Evolutionary conservation across 2,888 invertebrate species (phyloP).

Genomic region (Tiliacea citrago): DNA sequence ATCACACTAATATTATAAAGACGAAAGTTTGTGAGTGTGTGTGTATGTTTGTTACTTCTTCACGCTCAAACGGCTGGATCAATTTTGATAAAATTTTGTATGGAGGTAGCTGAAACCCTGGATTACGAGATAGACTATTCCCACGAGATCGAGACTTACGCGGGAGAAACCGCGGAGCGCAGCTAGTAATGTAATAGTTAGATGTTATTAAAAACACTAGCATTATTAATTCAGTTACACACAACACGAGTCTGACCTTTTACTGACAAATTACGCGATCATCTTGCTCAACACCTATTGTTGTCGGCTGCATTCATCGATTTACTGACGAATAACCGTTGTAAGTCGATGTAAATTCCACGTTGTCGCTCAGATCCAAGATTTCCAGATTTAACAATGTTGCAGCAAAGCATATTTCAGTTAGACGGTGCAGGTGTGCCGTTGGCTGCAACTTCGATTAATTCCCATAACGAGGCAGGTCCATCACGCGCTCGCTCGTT

Average conservation of each 20-base stretch:
- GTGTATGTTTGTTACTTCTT: no score
- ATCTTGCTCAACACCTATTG: conserved; percentile 55
- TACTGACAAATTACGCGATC: conserved; percentile 36
- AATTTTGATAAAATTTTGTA: no score
- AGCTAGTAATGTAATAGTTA: neutral
- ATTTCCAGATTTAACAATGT: conserved; percentile 68
- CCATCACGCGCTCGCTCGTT: conserved; percentile 89
- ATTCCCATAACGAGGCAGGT: conserved; percentile 90
- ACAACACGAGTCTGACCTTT: conserved; percentile 58
- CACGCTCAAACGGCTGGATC: no score
- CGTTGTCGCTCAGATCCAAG: conserved; percentile 52
- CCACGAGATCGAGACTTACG: no score
- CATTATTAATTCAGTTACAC: conserved; percentile 43
- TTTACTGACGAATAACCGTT: conserved; percentile 40
- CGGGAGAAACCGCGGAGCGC: no score
- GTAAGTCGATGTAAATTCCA: conserved; percentile 37
- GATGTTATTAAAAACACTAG: conserved; percentile 42
- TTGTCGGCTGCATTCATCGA: conserved; percentile 21
- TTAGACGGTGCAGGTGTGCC: conserved; percentile 86
- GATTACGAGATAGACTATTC: no score
- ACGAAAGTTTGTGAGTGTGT: no score
- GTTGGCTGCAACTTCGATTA: conserved; percentile 89
- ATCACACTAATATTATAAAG: no score
- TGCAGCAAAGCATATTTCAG: conserved; percentile 83
- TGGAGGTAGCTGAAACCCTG: no score